phyloP scores from a whole-genome alignment of 1,140 invertebrate species.

The Macrocentrus cingulum region DNA sequence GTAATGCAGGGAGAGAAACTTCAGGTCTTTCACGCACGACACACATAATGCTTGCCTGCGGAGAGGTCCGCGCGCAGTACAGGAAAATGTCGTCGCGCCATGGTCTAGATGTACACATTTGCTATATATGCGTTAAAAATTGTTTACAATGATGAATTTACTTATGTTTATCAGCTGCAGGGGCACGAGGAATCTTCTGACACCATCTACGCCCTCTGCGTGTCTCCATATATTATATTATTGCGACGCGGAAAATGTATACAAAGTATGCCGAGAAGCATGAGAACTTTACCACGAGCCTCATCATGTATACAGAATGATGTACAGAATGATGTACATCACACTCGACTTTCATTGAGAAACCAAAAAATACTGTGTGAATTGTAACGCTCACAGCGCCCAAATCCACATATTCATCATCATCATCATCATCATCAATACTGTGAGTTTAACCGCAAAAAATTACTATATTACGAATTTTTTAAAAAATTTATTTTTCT shows the following conservation, averaged over 20 bases:
- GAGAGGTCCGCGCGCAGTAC: too few species aligned
- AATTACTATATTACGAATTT: too few species aligned
- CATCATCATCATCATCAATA: slow-evolving; percentile 33
- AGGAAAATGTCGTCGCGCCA: too few species aligned
- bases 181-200: slow-evolving; percentile 37
- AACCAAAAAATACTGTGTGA: slow-evolving; percentile 43
- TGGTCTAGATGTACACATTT: too few species aligned
- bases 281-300: slow-evolving; percentile 54
- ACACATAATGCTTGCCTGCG: too few species aligned
- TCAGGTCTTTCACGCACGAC: too few species aligned
- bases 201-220: slow-evolving; percentile 33
- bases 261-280: slow-evolving; percentile 20
- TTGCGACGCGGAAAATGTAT: too few species aligned
- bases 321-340: slow-evolving; percentile 19
- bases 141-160: not conserved
- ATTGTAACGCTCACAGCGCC: slow-evolving; percentile 48
- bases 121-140: too few species aligned
- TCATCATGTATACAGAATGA: slow-evolving; percentile 4
- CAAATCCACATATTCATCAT: slow-evolving; percentile 45
- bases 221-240: not conserved
- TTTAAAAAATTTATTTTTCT: too few species aligned
- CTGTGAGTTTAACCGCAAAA: slow-evolving; percentile 31
- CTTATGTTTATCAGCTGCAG: not conserved
- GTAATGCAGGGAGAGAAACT: too few species aligned
- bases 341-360: slow-evolving; percentile 39